Evolutionary conservation across 2,113 vertebrate genomes (phyloP).

Genomic region (Octodon degus): DNA sequence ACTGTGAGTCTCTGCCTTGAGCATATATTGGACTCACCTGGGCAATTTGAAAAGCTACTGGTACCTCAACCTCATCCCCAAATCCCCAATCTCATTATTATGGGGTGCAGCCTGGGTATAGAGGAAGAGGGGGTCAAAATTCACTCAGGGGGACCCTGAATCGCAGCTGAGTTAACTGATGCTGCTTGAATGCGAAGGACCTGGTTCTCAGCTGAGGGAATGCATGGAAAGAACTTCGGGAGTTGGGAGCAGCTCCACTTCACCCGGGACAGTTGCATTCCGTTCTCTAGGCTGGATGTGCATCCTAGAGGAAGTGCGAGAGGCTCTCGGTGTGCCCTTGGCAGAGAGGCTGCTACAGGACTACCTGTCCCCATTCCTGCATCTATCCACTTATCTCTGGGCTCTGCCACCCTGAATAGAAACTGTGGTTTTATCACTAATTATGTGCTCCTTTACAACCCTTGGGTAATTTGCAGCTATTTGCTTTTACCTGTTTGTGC

Average conservation of each 20-base stretch:
- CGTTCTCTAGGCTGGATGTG: too few relatives aligned
- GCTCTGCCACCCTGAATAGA: neutral
- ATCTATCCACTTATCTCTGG: neutral
- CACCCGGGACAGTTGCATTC: neutral
- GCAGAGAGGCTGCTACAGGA: neutral
- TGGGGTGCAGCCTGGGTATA: neutral
- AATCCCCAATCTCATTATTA: neutral
- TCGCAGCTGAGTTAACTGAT: neutral
- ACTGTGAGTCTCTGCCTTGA: neutral
- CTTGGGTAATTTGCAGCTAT: neutral
- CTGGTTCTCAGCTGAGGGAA: neutral
- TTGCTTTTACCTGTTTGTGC: neutral
- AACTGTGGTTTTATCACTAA: neutral
- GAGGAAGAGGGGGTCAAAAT: neutral
- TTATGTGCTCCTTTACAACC: neutral
- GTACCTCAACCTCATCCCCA: neutral
- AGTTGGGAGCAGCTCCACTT: neutral
- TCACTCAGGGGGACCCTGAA: neutral
- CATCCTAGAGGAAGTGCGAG: too few relatives aligned
- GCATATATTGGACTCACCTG: neutral
- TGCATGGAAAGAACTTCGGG: fast-evolving
- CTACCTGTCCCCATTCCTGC: neutral
- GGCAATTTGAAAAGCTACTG: neutral
- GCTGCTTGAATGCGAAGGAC: neutral
- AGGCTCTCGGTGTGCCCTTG: neutral